phyloP scores from a whole-genome alignment of 2,113 vertebrate species.

The Chitala chitala region DNA sequence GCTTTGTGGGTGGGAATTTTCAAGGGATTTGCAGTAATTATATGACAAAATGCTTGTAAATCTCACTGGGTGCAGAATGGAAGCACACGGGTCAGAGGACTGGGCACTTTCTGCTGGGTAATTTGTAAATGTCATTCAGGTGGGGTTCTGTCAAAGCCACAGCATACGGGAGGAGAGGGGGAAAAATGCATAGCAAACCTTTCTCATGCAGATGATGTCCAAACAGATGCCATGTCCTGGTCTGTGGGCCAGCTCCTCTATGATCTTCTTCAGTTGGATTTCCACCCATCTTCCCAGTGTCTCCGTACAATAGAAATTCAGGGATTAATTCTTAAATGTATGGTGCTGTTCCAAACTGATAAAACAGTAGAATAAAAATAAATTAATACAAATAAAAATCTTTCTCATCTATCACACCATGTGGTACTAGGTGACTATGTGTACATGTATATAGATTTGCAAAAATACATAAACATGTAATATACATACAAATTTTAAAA shows the following conservation, averaged over 20 bases:
- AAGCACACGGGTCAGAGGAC: slow-evolving; percentile 93
- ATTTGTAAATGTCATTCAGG: slow-evolving; percentile 99
- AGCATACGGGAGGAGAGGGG: slow-evolving; percentile 45
- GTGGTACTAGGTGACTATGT: background rate
- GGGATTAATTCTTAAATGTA: background rate
- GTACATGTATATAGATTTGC: background rate
- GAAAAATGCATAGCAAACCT: slow-evolving; percentile 56
- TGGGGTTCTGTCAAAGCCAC: slow-evolving; percentile 70
- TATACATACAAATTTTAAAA: background rate
- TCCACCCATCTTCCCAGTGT: background rate
- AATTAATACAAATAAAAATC: slow-evolving; percentile 4
- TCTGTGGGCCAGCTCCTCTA: slow-evolving; percentile 25
- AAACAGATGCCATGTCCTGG: slow-evolving; percentile 40
- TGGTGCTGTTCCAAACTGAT: background rate
- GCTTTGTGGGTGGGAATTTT: slow-evolving; percentile 82
- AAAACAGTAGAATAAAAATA: background rate
- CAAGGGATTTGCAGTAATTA: slow-evolving; percentile 99
- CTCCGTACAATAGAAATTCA: background rate
- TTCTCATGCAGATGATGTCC: slow-evolving; percentile 66
- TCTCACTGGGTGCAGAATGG: slow-evolving; percentile 91
- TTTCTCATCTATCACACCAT: background rate
- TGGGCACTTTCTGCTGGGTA: slow-evolving; percentile 91
- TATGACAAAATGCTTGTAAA: slow-evolving; percentile 98
- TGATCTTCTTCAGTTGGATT: background rate
- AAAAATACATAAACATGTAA: background rate